Evolutionary conservation across 1,140 invertebrate genomes (phyloP), one percentile per base, ranked within the genome.

Genomic region (Drosophila equinoxialis): DNA sequence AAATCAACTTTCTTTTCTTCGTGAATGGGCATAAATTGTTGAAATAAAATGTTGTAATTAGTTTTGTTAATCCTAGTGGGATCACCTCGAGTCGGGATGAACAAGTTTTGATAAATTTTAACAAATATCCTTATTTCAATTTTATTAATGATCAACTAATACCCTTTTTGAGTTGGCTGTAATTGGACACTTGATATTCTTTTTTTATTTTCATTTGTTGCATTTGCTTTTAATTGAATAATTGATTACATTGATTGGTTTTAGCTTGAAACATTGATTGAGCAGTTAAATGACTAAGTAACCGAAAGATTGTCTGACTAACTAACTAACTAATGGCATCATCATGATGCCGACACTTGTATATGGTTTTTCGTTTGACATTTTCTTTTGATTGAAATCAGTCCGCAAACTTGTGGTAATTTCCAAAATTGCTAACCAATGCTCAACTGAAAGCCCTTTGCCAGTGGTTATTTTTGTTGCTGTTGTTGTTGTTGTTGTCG

Each of bases 231-330:
- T 48, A 67, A 48, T 74, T 65, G 20, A 66, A 57, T 74, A 74
- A 75, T 75, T 74, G 64, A 75, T 75, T 75, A 63, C 74, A 57
- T 70, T 62, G 48, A 74, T 58, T 74, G 69, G 69, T 51, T 70
- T 48, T 20, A 7, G 14, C 17, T 17, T 17, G 2, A 64, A 72
- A 62, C 69, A 41, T 58, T 67, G 55, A 8, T 51, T 51, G 10
- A 23, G 17, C 10, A 51, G 3, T 14, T n/a, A 45, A 45, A 3
- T 11, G 14, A 45, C 14, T 17, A 14, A n/a, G n/a, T 6, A 10
- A 45, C 42, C n/a, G 14, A 14, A 6, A 3, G 6, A 14, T 1
- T 11, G 14, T 23, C 45, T n/a, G 14, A 51, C 45, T 23, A 4
- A 20, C 8, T 51, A 23, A 51, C 45, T 51, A 45, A 45, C 37